These are phyloP conservation scores for Thereva nobilitata DNA, from an alignment of 2,888 invertebrate genomes.

Conservation along the genomic window DNA sequence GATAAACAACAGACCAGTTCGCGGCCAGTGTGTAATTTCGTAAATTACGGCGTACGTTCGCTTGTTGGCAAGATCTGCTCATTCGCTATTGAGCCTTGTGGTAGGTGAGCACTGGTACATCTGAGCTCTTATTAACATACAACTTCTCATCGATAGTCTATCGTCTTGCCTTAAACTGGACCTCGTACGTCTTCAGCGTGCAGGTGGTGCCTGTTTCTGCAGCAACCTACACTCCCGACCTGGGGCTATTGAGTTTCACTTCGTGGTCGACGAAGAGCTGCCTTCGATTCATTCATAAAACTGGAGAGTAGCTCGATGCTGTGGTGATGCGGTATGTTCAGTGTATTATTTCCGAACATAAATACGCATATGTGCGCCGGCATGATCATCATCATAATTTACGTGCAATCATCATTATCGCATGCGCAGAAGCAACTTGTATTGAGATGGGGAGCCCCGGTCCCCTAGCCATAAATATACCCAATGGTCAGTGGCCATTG, in stretches of 20 bases:
- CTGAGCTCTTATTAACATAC: slow-evolving; percentile 44
- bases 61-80: slow-evolving; percentile 29
- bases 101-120: slow-evolving; percentile 13
- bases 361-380: slow-evolving; percentile 28
- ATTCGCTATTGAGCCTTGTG: slow-evolving; percentile 16
- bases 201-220: slow-evolving; percentile 39
- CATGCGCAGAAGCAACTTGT: slow-evolving; percentile 43
- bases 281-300: slow-evolving; percentile 45
- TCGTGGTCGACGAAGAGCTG: slow-evolving; percentile 34
- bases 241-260: slow-evolving; percentile 42
- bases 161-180: slow-evolving; percentile 42
- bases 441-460: slow-evolving; percentile 30
- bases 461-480: slow-evolving; percentile 22
- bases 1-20: slow-evolving; percentile 44
- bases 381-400: slow-evolving; percentile 46
- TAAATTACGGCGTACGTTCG: slow-evolving; percentile 46
- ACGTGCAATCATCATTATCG: slow-evolving; percentile 47
- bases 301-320: slow-evolving; percentile 33
- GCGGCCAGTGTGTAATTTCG: slow-evolving; percentile 46
- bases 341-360: slow-evolving; percentile 32
- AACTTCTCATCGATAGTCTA: slow-evolving; percentile 43
- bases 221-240: slow-evolving; percentile 37
- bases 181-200: slow-evolving; percentile 33
- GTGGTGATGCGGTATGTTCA: no score
- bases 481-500: slow-evolving; percentile 25